These are phyloP conservation scores for Serinus canaria DNA, from an alignment of 2,113 vertebrate species.

Conservation along the genomic window DNA sequence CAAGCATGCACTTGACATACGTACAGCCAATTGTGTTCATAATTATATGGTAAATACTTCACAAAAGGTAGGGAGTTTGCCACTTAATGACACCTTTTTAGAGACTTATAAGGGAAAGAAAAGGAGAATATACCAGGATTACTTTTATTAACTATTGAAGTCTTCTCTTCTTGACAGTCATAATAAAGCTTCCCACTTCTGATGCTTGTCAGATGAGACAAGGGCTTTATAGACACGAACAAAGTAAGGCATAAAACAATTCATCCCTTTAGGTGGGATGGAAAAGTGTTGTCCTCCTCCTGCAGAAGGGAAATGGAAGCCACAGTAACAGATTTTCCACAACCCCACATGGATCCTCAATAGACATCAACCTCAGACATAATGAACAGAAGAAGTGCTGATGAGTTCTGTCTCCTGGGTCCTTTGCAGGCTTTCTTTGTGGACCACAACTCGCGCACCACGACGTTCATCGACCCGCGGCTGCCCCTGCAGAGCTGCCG, in stretches of 20 bases:
- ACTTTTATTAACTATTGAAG: not conserved
- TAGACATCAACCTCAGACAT: not conserved
- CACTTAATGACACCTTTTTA: not conserved
- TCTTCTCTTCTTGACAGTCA: not conserved
- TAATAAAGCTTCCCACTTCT: not conserved
- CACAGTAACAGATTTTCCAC: not conserved
- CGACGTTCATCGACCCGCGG: constrained; percentile 96
- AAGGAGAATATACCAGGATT: not conserved
- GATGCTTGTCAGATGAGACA: not conserved
- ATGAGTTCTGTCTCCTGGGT: not conserved
- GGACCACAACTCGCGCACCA: constrained; percentile 96
- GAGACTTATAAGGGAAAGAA: constrained; percentile 19
- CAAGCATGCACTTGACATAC: not conserved
- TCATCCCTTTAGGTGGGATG: not conserved
- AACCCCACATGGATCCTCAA: not conserved
- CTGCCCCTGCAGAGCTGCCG: constrained; percentile 93
- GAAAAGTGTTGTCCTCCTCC: not conserved
- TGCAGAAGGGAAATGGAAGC: not conserved
- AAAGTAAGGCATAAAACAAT: not conserved
- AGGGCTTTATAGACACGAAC: not conserved
- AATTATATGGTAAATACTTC: not conserved
- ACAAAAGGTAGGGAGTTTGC: not conserved
- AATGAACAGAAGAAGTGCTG: rapidly evolving
- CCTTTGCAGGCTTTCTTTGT: constrained; percentile 91
- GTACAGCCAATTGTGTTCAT: not conserved